phyloP scores from a whole-genome alignment of 2,797 vertebrate species.

The Eulemur coronatus region DNA sequence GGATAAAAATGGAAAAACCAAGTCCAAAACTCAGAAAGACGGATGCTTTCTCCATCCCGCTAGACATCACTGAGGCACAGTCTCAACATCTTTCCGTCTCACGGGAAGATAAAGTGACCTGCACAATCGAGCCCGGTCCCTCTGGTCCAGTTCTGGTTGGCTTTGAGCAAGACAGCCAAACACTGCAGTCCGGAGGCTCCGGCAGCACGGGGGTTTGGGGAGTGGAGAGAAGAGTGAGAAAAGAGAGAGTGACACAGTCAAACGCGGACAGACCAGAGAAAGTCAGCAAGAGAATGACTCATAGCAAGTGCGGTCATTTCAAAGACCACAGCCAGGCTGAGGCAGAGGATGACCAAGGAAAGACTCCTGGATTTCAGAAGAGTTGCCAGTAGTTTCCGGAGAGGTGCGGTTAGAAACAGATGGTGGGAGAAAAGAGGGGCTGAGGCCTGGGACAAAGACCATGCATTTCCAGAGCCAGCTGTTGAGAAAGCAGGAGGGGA shows the following conservation, averaged over 20 bases:
- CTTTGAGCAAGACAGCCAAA: not conserved
- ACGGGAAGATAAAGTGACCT: not conserved
- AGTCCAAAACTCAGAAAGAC: not conserved
- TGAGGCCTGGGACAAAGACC: not conserved
- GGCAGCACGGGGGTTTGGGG: not conserved
- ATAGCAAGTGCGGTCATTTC: not conserved
- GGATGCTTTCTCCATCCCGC: not conserved
- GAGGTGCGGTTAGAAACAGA: not conserved
- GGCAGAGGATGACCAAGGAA: not conserved
- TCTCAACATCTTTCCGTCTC: not conserved
- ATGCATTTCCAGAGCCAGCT: not conserved
- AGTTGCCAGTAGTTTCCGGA: not conserved
- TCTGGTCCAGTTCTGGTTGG: not conserved
- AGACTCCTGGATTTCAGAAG: not conserved
- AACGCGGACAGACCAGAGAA: not conserved
- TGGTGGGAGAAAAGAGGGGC: not conserved
- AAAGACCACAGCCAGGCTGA: not conserved
- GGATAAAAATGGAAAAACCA: not conserved
- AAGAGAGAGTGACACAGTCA: not conserved
- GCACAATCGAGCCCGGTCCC: not conserved
- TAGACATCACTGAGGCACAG: no score
- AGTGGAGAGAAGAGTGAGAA: constrained; percentile 32
- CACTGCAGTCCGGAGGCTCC: not conserved
- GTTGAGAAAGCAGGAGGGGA: not conserved
- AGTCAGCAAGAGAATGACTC: not conserved